Conservation (phyloP, 2,888 invertebrate genomes). For the Lepidonotus clava region DNA sequence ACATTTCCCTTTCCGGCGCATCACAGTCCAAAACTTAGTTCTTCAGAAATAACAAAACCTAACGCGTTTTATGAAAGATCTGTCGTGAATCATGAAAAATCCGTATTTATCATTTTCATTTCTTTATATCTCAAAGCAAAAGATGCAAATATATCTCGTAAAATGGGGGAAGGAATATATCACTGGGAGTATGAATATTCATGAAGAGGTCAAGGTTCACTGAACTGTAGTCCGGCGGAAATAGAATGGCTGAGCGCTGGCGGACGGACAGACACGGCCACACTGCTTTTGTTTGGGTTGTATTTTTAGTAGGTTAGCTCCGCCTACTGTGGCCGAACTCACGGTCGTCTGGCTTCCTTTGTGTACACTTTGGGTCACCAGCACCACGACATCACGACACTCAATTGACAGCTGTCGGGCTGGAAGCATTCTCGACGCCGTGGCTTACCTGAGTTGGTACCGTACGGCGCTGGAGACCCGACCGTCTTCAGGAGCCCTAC, state of each 20-base stretch:
- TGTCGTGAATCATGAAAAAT: too few species aligned
- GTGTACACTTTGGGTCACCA: neutral
- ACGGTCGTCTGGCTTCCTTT: conserved; percentile 44
- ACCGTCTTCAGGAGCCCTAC: neutral
- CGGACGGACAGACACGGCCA: neutral
- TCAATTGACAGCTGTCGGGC: neutral
- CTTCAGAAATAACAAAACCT: too few species aligned
- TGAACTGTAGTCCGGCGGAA: neutral
- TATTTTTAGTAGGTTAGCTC: conserved; percentile 34
- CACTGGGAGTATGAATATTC: neutral
- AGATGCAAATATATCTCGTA: too few species aligned
- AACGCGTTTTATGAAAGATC: too few species aligned
- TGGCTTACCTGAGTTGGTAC: too few species aligned
- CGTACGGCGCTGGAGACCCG: neutral
- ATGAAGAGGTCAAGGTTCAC: neutral
- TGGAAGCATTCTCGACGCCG: too few species aligned
- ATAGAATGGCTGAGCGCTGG: neutral
- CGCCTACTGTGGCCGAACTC: conserved; percentile 24
- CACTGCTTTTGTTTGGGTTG: conserved; percentile 13
- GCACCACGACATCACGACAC: neutral
- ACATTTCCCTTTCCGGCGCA: conserved; percentile 36
- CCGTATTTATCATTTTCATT: too few species aligned
- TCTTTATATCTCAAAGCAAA: too few species aligned
- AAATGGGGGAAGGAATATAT: too few species aligned
- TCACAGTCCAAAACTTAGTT: neutral